Base-by-base conservation (phyloP, 2,113 vertebrate species). In the Podarcis cretensis region DNA sequence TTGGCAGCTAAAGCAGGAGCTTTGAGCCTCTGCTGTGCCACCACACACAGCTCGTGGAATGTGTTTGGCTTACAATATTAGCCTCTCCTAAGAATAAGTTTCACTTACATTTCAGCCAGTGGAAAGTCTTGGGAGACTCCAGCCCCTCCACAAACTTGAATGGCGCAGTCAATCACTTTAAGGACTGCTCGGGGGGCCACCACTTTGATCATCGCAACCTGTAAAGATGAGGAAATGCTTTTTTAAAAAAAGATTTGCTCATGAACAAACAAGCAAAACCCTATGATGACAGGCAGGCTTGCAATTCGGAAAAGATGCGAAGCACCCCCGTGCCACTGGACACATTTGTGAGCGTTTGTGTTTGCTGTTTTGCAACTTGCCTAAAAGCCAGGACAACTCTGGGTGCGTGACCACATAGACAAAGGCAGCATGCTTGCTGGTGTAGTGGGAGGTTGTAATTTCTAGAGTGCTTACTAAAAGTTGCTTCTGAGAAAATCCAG, bases 171-270 rank as follows among this genome's bases (percentile, higher is more conserved):
- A 78, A 98, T 93, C 92, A 99, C 98, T 85, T 96, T 97, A 90
- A 98, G 98, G 63, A 96, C 97, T 27, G 98, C 97, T 89, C 98
- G 96, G 54, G 97, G 98, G 76, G 98, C 98, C 13, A 95, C 98
- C 86, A 99, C 98, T 91, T 99, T 99, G 90, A 98, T 98, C 98
- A 99, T 98, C 5, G 98, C 97, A 73, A 99, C 97, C 98, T 99
- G 91, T 0, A 57, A 30, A 66, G 76, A 54, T 23, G 85, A n/a
- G 76, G 1, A 18, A 43, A 88, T 91, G 82, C 54, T 76, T 48
- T 57, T 59, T 59, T 18, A 63, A 54, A 48, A 3, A 10, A n/a
- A 54, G 23, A 37, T 76, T 3, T 37, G 16, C 40, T 13, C 27
- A 40, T 73, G 57, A 76, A 65, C 27, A 77, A 63, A 63, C 59